A percentile compares a stretch with the other conserved stretches of the same genome.
phyloP scores from a whole-genome alignment of 2,113 vertebrate species.

The Ibidorhyncha struthersii region DNA sequence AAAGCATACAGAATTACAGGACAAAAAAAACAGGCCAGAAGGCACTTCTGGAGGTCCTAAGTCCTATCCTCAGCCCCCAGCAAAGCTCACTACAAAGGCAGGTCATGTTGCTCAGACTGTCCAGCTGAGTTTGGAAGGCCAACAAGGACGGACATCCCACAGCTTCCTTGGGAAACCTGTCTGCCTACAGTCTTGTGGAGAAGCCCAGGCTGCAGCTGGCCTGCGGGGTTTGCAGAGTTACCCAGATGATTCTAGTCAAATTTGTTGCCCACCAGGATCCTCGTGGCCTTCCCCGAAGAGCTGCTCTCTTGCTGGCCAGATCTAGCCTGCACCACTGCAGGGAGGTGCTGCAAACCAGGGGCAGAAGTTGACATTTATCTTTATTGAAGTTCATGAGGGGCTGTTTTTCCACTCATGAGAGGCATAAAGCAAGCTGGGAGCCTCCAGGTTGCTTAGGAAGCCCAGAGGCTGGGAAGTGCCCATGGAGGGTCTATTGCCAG shows the following conservation, averaged over 20 bases:
- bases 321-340: not conserved
- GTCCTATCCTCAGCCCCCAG: not conserved
- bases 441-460: not conserved
- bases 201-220: not conserved
- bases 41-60: not conserved
- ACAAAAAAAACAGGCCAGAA: not conserved
- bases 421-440: not conserved
- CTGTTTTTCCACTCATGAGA: not conserved
- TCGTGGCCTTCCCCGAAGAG: not conserved
- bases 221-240: not conserved
- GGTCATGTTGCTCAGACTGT: not conserved
- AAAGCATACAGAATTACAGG: not conserved
- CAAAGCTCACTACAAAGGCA: not conserved
- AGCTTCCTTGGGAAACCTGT: not conserved
- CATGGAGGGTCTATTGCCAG: not conserved
- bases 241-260: not conserved
- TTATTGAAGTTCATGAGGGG: not conserved
- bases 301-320: not conserved
- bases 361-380: not conserved
- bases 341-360: not conserved
- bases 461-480: not conserved
- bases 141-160: fast-evolving
- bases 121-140: not conserved
- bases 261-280: not conserved
- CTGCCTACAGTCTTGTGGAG: not conserved